phyloP scores from a whole-genome alignment of 2,888 invertebrate species.

The Diaphora mendica region DNA sequence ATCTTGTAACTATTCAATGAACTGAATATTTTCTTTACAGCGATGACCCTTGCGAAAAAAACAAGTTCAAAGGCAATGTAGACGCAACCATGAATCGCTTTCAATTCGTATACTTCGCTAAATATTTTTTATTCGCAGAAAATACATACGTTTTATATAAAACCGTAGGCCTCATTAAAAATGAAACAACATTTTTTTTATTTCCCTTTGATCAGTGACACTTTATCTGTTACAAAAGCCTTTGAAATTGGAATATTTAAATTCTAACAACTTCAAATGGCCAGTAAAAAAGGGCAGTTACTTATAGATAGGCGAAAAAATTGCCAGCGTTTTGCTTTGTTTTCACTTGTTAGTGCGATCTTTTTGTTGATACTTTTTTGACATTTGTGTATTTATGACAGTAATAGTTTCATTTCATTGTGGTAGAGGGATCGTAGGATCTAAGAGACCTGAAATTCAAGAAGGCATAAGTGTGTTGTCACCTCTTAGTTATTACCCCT shows the following conservation, averaged over 20 bases:
- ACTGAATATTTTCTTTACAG: slow-evolving; percentile 45
- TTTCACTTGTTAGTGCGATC: background rate
- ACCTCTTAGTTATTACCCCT: too few relatives aligned
- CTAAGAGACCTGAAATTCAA: background rate
- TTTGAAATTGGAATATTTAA: background rate
- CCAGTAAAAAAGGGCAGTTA: background rate
- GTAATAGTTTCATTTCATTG: too few relatives aligned
- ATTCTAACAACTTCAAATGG: background rate
- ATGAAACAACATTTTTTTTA: slow-evolving; percentile 59
- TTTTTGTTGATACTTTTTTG: background rate
- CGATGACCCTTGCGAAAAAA: slow-evolving; percentile 53
- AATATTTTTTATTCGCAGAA: background rate
- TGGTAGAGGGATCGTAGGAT: background rate
- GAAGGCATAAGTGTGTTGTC: too few relatives aligned
- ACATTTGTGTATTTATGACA: too few relatives aligned
- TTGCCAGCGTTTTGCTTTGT: background rate
- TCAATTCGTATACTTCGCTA: slow-evolving; percentile 59
- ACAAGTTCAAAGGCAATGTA: slow-evolving; percentile 59
- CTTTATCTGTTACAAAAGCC: slow-evolving; percentile 23
- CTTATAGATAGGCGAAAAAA: background rate
- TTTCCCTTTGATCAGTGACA: slow-evolving; percentile 53
- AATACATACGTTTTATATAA: background rate
- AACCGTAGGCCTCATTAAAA: background rate
- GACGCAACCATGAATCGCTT: slow-evolving; percentile 64
- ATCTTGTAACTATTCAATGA: slow-evolving; percentile 36